Conservation (phyloP, 2,888 invertebrate species). For the Nomada fucata region DNA sequence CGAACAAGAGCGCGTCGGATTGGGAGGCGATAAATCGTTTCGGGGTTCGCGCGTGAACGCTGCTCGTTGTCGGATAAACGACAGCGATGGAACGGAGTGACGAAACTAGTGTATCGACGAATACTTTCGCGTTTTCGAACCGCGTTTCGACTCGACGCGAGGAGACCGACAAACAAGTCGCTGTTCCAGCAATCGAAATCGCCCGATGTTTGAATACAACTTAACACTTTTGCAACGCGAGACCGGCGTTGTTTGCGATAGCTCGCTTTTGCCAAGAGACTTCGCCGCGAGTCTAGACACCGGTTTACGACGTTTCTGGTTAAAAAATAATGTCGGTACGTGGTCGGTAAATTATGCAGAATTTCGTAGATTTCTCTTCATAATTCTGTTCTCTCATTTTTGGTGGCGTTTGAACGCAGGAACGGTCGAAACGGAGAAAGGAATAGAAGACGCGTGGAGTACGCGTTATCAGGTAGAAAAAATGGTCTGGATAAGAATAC, state of each 20-base stretch:
- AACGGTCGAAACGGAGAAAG: not conserved
- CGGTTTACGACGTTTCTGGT: not conserved
- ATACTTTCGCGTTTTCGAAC: not conserved
- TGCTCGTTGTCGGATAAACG: no score
- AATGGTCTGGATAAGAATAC: no score
- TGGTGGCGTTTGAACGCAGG: not conserved
- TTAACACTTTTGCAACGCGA: conserved; percentile 11
- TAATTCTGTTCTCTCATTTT: no score
- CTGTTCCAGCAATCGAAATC: conserved; percentile 20
- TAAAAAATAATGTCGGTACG: not conserved
- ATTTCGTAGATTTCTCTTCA: no score
- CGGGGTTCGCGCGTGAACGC: not conserved
- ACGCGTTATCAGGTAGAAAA: no score
- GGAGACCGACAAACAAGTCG: conserved; percentile 11
- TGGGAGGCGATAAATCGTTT: conserved; percentile 45
- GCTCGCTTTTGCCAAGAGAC: not conserved
- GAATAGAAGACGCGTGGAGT: no score
- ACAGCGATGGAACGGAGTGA: no score
- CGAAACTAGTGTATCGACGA: not conserved
- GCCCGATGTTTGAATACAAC: conserved; percentile 21
- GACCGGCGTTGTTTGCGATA: conserved; percentile 15
- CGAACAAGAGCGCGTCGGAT: conserved; percentile 41
- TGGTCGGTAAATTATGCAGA: not conserved
- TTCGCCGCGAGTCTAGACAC: conserved; percentile 1
- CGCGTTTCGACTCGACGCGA: not conserved